Conservation (phyloP, 2,797 vertebrate species). For the Luscinia megarhynchos region DNA sequence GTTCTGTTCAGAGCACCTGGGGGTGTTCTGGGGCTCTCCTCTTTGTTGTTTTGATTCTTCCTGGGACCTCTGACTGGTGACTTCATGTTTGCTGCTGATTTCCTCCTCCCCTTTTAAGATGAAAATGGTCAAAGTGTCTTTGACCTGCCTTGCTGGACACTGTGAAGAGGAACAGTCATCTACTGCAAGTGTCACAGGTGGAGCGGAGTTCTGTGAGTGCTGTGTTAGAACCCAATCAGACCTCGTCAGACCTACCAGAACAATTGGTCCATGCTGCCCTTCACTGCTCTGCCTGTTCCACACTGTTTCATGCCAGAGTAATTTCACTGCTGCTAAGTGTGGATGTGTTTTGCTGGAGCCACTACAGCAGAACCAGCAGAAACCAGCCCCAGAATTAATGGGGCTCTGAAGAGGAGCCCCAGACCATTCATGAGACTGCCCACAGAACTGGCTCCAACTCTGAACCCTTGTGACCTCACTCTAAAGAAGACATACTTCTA, state of each 20-base stretch:
- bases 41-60: neutral
- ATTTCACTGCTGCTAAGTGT: neutral
- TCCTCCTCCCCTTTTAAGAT: neutral
- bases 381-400: neutral
- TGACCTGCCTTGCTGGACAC: fast-evolving
- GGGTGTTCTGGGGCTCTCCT: neutral
- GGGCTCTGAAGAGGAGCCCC: neutral
- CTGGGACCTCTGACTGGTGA: neutral
- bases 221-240: neutral
- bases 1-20: neutral
- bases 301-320: neutral
- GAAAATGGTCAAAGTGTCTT: neutral
- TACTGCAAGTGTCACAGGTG: fast-evolving
- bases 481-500: neutral
- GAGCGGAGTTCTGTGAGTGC: neutral
- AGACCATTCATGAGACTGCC: neutral
- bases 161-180: neutral
- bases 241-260: neutral
- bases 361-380: neutral
- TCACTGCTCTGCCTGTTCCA: neutral
- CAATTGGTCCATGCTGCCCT: neutral
- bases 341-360: neutral
- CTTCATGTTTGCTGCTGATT: neutral
- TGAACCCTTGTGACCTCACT: neutral
- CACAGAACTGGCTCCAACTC: neutral